These are phyloP conservation scores for Araneus ventricosus DNA, from an alignment of 1,140 invertebrate genomes.

Conservation along the genomic window DNA sequence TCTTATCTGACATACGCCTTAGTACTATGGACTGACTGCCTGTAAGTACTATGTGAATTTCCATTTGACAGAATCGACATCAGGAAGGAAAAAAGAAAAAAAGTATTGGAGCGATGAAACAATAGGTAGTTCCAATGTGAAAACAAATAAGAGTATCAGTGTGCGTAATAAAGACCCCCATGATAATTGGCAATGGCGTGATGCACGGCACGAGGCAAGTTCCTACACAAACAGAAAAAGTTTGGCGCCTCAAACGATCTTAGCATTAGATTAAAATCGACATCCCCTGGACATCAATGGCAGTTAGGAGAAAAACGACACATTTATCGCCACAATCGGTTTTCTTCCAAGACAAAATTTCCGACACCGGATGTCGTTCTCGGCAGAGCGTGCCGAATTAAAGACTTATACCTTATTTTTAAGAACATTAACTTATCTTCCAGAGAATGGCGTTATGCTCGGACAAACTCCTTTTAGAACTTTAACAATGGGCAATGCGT, in stretches of 20 bases:
- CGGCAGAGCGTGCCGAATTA: constrained; percentile 71
- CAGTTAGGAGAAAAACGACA: constrained; percentile 6
- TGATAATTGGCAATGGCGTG: constrained; percentile 26
- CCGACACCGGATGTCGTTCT: constrained; percentile 69
- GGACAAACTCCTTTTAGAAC: not conserved
- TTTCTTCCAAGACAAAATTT: constrained; percentile 50
- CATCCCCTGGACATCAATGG: not conserved
- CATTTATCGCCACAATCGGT: constrained; percentile 30
- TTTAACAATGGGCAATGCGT: constrained; percentile 39
- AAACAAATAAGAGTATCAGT: not conserved
- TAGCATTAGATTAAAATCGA: constrained; percentile 20
- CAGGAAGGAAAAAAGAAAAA: not conserved
- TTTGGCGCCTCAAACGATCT: not conserved
- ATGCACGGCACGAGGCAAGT: constrained; percentile 2
- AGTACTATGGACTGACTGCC: too few relatives aligned
- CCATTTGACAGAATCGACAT: not conserved
- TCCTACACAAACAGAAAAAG: not conserved
- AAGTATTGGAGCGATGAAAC: not conserved
- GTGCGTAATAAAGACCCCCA: not conserved
- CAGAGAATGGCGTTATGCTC: constrained; percentile 32
- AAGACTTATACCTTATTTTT: constrained; percentile 46
- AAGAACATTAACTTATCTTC: constrained; percentile 50
- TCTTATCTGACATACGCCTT: not conserved
- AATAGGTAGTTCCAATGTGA: not conserved
- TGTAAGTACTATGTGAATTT: too few relatives aligned